Percentiles rank a stretch among this genome's conserved stretches.
Evolutionary conservation across 2,888 invertebrate genomes (phyloP).

Genomic region (Leptopilina myrica): DNA sequence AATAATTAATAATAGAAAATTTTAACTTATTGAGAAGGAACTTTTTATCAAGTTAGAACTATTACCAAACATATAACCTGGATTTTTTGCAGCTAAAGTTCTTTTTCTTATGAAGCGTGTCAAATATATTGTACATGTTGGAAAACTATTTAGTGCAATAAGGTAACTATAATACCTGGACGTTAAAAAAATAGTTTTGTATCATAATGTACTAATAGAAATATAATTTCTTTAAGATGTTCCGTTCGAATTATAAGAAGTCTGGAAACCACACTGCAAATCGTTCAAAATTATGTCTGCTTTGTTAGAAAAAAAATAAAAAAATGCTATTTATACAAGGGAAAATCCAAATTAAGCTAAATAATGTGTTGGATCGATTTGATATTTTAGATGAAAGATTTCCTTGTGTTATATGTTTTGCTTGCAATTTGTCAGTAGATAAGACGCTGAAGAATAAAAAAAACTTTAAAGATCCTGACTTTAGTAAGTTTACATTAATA

Average conservation of each 20-base stretch:
- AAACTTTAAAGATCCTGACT: slow-evolving; percentile 27
- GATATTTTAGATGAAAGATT: slow-evolving; percentile 31
- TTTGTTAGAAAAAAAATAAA: slow-evolving; percentile 19
- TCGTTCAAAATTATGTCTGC: slow-evolving; percentile 9
- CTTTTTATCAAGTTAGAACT: slow-evolving; percentile 19
- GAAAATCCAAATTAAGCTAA: slow-evolving; percentile 24
- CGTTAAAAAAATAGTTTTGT: background rate
- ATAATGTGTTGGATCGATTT: slow-evolving; percentile 13
- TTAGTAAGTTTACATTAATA: slow-evolving; percentile 17
- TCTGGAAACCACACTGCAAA: background rate
- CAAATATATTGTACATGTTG: background rate
- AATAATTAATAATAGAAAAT: no score
- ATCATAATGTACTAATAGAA: slow-evolving; percentile 25
- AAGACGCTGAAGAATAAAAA: slow-evolving; percentile 20
- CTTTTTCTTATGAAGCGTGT: slow-evolving; percentile 22
- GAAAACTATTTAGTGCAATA: slow-evolving; percentile 20
- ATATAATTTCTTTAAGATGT: slow-evolving; percentile 32
- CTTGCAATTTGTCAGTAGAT: slow-evolving; percentile 32
- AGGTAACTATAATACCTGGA: slow-evolving; percentile 11
- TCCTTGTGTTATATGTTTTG: slow-evolving; percentile 22
- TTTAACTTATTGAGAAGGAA: slow-evolving; percentile 12
- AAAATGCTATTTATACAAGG: slow-evolving; percentile 29
- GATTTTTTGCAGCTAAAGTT: slow-evolving; percentile 22
- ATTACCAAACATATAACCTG: slow-evolving; percentile 20
- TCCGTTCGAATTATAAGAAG: background rate